Evolutionary conservation across 2,797 vertebrate species (phyloP).

Genomic region (Acropternis orthonyx): DNA sequence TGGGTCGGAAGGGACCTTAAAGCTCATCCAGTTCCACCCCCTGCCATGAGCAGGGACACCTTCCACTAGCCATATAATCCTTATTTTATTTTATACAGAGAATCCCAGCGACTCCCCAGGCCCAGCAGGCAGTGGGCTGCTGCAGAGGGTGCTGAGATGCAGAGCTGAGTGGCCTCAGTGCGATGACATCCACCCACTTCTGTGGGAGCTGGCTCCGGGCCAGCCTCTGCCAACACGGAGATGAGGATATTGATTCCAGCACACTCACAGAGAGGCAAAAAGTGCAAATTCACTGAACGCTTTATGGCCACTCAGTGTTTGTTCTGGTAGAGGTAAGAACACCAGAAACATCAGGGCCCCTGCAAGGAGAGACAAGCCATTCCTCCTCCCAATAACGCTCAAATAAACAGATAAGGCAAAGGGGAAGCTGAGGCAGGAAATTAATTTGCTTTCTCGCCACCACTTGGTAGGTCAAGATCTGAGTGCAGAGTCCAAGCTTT

Average conservation of each 20-base stretch:
- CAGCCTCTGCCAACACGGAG: neutral
- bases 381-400: fast-evolving
- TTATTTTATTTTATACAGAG: neutral
- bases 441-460: fast-evolving
- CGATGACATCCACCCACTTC: neutral
- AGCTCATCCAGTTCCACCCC: neutral
- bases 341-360: neutral
- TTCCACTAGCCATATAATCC: too few relatives aligned
- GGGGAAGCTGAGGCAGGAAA: neutral
- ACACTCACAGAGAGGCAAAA: fast-evolving
- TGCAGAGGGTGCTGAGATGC: neutral
- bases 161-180: neutral
- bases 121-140: neutral
- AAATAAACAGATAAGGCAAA: neutral
- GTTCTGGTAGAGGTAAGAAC: neutral
- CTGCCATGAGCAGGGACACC: neutral
- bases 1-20: neutral
- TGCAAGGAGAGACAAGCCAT: neutral
- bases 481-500: neutral
- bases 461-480: neutral
- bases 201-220: neutral
- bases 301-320: neutral
- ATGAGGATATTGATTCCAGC: neutral
- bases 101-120: neutral
- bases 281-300: neutral